A percentile compares a stretch with the other conserved stretches of the same genome.
phyloP scores from a whole-genome alignment of 2,888 invertebrate genomes.

The Exephanes ischioxanthus region DNA sequence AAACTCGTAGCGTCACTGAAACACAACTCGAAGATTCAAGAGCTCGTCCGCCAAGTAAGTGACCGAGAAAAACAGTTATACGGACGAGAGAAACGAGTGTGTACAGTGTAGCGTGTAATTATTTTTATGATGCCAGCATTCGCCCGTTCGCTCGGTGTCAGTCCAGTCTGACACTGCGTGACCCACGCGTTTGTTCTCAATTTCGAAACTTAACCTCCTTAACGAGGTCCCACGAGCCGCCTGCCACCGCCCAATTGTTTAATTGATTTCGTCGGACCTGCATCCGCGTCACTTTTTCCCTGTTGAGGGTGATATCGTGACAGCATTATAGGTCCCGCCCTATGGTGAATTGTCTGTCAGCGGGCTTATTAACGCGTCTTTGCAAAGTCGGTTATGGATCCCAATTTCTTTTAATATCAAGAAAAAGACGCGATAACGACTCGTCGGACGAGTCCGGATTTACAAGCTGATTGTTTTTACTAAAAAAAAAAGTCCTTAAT shows the following conservation, averaged over 20 bases:
- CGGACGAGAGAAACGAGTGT: conserved; percentile 22
- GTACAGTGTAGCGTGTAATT: conserved; percentile 38
- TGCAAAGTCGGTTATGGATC: background rate
- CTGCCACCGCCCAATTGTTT: conserved; percentile 77
- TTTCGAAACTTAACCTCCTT: conserved; percentile 80
- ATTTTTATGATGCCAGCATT: conserved; percentile 57
- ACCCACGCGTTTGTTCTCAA: conserved; percentile 80
- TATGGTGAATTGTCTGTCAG: background rate
- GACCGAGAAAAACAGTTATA: conserved; percentile 18
- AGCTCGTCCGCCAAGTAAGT: background rate
- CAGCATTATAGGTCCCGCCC: conserved; percentile 20
- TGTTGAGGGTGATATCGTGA: conserved; percentile 71
- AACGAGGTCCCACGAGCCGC: conserved; percentile 75
- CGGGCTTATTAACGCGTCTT: conserved; percentile 1
- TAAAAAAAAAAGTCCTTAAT: background rate
- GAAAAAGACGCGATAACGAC: background rate
- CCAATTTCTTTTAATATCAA: background rate
- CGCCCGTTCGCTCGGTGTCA: conserved; percentile 40
- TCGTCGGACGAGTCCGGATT: background rate
- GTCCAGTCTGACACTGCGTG: conserved; percentile 74
- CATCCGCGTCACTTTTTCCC: conserved; percentile 79
- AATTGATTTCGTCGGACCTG: conserved; percentile 80
- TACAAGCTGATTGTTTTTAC: background rate
- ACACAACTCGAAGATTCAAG: background rate
- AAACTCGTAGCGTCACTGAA: background rate